Percentiles rank a stretch among this genome's conserved stretches.
phyloP scores from a whole-genome alignment of 30 jellyfish, hydroid and myxozoan genomes.

The Haliclystus octoradiatus region DNA sequence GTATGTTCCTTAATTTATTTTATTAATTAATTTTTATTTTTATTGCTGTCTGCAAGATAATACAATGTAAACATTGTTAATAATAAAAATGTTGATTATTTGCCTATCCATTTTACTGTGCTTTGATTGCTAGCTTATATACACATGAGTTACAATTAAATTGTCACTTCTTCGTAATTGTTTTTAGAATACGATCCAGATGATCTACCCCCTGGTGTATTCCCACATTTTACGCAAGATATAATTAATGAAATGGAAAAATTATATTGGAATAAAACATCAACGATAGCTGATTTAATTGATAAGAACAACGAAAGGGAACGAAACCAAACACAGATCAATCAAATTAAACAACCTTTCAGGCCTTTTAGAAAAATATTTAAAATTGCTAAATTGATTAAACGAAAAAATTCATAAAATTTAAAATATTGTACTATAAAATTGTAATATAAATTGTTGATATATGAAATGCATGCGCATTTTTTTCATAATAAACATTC shows the following conservation, averaged over 20 bases:
- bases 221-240: slow-evolving; percentile 49
- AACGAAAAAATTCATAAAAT: no score
- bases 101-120: no score
- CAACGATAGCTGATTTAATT: slow-evolving; percentile 30
- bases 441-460: neutral
- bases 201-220: slow-evolving; percentile 43
- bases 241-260: slow-evolving; percentile 42
- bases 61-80: no score
- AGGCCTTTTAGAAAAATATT: neutral
- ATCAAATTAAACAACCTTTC: slow-evolving; percentile 3
- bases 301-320: slow-evolving; percentile 30
- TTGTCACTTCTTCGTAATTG: no score
- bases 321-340: slow-evolving; percentile 14
- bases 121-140: no score
- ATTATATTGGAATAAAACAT: slow-evolving; percentile 45
- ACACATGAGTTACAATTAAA: no score
- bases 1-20: no score
- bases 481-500: neutral
- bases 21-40: no score
- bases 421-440: no score
- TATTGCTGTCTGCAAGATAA: no score
- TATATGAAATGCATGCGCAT: neutral
- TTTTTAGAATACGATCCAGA: slow-evolving; percentile 29
- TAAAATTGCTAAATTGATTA: neutral
- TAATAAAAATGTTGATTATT: no score